These are phyloP conservation scores for Neotragus pygmaeus DNA, from an alignment of 2,113 vertebrate species.

Conservation along the genomic window DNA sequence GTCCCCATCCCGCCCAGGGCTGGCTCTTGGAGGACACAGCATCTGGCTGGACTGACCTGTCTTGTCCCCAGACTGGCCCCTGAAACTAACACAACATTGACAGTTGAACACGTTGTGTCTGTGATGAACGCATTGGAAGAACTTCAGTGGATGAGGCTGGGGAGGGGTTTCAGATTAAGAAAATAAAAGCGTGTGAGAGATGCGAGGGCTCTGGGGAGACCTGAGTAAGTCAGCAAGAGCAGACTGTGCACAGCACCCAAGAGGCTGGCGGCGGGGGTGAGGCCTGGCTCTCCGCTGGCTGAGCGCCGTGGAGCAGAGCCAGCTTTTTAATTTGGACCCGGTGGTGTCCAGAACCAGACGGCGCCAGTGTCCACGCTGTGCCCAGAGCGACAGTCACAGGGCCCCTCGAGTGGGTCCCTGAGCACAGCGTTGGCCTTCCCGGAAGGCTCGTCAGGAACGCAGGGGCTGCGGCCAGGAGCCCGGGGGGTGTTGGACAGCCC, in stretches of 20 bases:
- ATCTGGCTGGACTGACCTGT: background rate
- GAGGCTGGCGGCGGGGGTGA: background rate
- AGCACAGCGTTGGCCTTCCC: background rate
- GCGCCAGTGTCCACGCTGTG: background rate
- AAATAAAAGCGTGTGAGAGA: background rate
- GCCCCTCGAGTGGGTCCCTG: background rate
- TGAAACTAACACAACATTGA: background rate
- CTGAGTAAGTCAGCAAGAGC: background rate
- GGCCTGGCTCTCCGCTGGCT: background rate
- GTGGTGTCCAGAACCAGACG: background rate
- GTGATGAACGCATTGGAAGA: background rate
- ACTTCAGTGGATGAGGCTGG: background rate
- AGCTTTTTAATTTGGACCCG: rapidly evolving
- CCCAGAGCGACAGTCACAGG: background rate
- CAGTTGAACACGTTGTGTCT: background rate
- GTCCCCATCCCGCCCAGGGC: background rate
- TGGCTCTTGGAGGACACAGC: background rate
- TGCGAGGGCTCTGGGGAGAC: rapidly evolving
- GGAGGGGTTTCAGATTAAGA: background rate
- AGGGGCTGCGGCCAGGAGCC: background rate
- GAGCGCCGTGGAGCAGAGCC: background rate
- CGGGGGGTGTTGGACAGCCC: background rate
- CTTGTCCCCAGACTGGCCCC: background rate
- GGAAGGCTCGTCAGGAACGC: background rate
- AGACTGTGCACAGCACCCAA: background rate